These are phyloP conservation scores for Brachionus manjavacas DNA, from an alignment of 1,140 invertebrate species.

Conservation along the genomic window DNA sequence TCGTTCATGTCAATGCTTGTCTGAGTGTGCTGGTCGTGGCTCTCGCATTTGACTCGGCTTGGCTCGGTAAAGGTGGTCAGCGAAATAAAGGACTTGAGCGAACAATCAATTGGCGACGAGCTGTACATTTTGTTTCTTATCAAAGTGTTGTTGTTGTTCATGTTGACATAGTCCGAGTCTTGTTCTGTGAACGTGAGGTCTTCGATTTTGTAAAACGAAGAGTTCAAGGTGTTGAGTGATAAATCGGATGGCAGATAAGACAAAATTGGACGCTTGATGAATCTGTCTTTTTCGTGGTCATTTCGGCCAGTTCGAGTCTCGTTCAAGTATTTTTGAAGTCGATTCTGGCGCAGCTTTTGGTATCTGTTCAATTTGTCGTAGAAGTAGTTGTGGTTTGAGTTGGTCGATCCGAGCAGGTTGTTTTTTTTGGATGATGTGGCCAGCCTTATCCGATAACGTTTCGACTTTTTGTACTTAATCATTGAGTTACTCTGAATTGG, in stretches of 20 bases:
- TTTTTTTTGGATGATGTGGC: background rate
- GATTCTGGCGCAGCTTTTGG: background rate
- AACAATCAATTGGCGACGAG: background rate
- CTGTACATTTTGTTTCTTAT: background rate
- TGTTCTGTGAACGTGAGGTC: slow-evolving; percentile 16
- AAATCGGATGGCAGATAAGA: background rate
- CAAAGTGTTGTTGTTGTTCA: background rate
- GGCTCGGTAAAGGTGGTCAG: background rate
- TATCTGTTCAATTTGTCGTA: background rate
- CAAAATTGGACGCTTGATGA: background rate
- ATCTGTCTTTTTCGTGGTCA: background rate
- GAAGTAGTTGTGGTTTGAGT: background rate
- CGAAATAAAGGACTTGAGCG: background rate
- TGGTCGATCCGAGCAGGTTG: background rate
- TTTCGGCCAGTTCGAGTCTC: background rate
- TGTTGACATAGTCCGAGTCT: background rate
- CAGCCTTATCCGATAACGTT: background rate
- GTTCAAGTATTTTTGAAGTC: background rate
- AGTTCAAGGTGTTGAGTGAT: background rate
- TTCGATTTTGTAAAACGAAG: slow-evolving; percentile 7
- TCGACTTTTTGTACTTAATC: background rate
- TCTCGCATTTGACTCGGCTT: background rate
- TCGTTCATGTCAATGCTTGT: background rate
- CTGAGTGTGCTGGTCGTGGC: background rate
- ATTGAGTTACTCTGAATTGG: background rate